Evolutionary conservation across 2,888 invertebrate species (phyloP).

Genomic region (Scaptomyza polygonia): DNA sequence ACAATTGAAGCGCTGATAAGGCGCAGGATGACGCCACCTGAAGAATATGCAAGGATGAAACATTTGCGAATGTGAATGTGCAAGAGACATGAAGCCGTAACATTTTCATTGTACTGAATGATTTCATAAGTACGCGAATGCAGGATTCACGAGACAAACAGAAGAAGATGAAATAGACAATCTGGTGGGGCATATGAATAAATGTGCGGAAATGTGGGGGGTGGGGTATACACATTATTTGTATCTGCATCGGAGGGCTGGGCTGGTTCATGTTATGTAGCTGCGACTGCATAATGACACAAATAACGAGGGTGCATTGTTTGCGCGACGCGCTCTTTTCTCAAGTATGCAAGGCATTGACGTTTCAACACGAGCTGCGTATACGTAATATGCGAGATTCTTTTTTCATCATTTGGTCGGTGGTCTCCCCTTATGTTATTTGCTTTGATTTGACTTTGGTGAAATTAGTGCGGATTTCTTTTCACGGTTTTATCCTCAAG

Average conservation of each 20-base stretch:
- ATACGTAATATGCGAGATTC: slow-evolving; percentile 69
- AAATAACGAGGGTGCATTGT: slow-evolving; percentile 78
- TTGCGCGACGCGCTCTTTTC: slow-evolving; percentile 47
- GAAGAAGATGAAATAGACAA: slow-evolving; percentile 25
- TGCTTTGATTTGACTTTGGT: slow-evolving; percentile 40
- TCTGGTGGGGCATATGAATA: slow-evolving; percentile 62
- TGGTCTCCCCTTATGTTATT: slow-evolving; percentile 9
- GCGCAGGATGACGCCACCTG: slow-evolving; percentile 20
- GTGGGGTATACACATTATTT: slow-evolving; percentile 13
- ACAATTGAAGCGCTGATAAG: slow-evolving; percentile 78
- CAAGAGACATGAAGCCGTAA: slow-evolving; percentile 62
- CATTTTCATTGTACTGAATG: too few relatives aligned
- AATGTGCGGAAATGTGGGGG: slow-evolving; percentile 23
- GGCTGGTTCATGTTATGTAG: slow-evolving; percentile 9
- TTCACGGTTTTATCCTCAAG: slow-evolving; percentile 58
- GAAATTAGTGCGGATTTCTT: slow-evolving; percentile 75
- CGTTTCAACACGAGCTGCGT: slow-evolving; percentile 71
- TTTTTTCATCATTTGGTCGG: slow-evolving; percentile 7
- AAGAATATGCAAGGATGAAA: slow-evolving; percentile 28
- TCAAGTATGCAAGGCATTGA: slow-evolving; percentile 62
- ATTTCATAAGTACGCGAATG: slow-evolving; percentile 71
- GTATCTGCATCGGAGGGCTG: slow-evolving; percentile 17
- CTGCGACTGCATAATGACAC: slow-evolving; percentile 73
- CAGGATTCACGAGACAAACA: slow-evolving; percentile 26
- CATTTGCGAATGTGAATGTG: slow-evolving; percentile 2